Evolutionary conservation across 2,888 invertebrate species (phyloP).

Genomic region (Drosophila nr. medialis): DNA sequence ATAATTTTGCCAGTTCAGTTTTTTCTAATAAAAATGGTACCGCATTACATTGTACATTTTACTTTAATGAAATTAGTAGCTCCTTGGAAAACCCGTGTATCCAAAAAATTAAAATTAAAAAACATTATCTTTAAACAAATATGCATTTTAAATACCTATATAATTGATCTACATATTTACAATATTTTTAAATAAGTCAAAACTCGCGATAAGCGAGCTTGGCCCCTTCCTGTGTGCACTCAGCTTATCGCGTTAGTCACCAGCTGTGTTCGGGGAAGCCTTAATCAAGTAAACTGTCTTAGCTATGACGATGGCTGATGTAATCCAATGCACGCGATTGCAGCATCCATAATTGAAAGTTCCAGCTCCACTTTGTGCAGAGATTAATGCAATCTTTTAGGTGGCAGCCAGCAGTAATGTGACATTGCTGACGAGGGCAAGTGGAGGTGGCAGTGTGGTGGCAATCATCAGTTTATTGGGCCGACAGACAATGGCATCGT

Average conservation of each 20-base stretch:
- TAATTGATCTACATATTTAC: not conserved
- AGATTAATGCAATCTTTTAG: slow-evolving; percentile 30
- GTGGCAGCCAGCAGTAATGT: slow-evolving; percentile 42
- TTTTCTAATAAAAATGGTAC: not conserved
- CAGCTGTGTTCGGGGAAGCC: slow-evolving; percentile 20
- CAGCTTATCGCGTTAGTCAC: slow-evolving; percentile 37
- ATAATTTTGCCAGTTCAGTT: not conserved
- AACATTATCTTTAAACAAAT: not conserved
- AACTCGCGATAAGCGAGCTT: not conserved
- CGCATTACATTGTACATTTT: not conserved
- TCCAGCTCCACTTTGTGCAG: slow-evolving; percentile 22
- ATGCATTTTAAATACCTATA: not conserved
- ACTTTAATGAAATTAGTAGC: not conserved
- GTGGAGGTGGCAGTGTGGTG: slow-evolving; percentile 39
- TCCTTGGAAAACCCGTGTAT: not conserved
- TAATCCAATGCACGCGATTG: slow-evolving; percentile 53
- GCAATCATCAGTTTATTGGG: slow-evolving; percentile 40
- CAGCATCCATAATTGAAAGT: slow-evolving; percentile 45
- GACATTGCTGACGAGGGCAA: slow-evolving; percentile 38
- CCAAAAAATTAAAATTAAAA: not conserved
- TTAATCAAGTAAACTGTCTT: not conserved
- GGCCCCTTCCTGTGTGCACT: not conserved
- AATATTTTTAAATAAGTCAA: slow-evolving; percentile 8
- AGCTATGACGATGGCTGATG: slow-evolving; percentile 54
- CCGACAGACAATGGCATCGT: slow-evolving; percentile 38